A percentile compares a stretch with the other conserved stretches of the same genome.
Conservation (phyloP, 30 jellyfish, hydroid and myxozoan genomes). For the Hydra vulgaris region DNA sequence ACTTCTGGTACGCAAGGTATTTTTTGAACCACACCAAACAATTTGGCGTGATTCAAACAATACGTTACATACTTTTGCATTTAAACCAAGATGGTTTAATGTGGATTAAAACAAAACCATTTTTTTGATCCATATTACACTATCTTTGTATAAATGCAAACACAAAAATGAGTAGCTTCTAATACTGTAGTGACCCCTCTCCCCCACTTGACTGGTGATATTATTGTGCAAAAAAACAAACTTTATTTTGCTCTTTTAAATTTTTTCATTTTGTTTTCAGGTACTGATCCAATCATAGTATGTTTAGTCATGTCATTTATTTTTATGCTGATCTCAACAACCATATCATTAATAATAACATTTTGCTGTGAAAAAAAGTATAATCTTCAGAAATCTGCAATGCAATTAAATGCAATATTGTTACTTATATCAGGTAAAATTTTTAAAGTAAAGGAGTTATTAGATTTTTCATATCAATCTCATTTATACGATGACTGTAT, state of each 20-base stretch:
- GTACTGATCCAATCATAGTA: constrained; percentile 19
- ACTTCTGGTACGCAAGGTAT: too few species aligned
- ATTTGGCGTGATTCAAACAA: too few species aligned
- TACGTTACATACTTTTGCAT: too few species aligned
- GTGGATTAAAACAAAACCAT: too few species aligned
- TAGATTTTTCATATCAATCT: neutral
- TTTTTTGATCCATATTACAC: too few species aligned
- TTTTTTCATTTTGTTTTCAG: neutral
- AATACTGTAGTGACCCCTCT: too few species aligned
- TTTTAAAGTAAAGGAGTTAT: neutral
- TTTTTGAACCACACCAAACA: too few species aligned
- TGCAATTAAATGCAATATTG: constrained; percentile 1
- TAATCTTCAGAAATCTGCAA: neutral
- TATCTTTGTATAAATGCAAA: too few species aligned
- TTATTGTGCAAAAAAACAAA: too few species aligned
- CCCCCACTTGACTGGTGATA: neutral
- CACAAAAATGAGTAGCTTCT: too few species aligned
- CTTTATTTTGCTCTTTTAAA: neutral
- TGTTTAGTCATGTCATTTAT: constrained; percentile 4
- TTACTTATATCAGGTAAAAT: constrained; percentile 1
- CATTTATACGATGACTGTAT: neutral
- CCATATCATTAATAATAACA: neutral
- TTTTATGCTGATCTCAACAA: neutral
- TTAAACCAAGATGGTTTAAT: too few species aligned
- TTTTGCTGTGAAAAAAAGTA: constrained; percentile 13